These are phyloP conservation scores for Heliconius sara DNA, from an alignment of 2,888 invertebrate genomes.

Conservation along the genomic window DNA sequence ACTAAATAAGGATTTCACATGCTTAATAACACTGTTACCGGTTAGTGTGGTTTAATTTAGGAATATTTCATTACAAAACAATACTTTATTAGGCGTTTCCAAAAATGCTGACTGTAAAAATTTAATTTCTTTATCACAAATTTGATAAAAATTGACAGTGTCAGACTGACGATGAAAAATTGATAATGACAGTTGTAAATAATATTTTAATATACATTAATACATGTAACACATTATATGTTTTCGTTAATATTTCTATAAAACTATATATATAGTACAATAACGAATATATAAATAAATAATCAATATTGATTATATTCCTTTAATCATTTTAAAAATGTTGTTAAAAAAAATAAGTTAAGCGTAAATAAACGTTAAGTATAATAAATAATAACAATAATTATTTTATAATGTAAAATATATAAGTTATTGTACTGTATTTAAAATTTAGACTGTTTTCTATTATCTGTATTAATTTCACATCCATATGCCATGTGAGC, in stretches of 20 bases:
- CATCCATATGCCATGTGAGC: not conserved
- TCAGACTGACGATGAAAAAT: constrained; percentile 39
- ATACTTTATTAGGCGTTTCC: not conserved
- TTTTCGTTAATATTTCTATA: not conserved
- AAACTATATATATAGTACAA: not conserved
- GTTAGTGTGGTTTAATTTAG: not conserved
- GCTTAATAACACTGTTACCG: constrained; percentile 18
- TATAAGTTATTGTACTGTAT: not conserved
- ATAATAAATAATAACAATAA: not conserved
- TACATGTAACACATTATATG: not conserved
- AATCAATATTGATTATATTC: not conserved
- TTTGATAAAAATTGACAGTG: constrained; percentile 48
- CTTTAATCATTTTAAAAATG: too few relatives aligned
- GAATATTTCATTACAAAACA: not conserved
- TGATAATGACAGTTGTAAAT: constrained; percentile 7
- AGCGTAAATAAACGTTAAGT: too few relatives aligned
- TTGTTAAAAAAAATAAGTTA: too few relatives aligned
- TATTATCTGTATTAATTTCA: constrained; percentile 16
- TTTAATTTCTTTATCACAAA: constrained; percentile 52
- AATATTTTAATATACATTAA: not conserved
- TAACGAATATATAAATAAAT: not conserved
- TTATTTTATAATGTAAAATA: not conserved
- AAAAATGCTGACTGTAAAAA: constrained; percentile 50
- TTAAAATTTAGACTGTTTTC: not conserved
- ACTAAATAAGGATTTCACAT: constrained; percentile 47